phyloP scores from a whole-genome alignment of 1,140 invertebrate genomes.

The Bicyclus anynana region DNA sequence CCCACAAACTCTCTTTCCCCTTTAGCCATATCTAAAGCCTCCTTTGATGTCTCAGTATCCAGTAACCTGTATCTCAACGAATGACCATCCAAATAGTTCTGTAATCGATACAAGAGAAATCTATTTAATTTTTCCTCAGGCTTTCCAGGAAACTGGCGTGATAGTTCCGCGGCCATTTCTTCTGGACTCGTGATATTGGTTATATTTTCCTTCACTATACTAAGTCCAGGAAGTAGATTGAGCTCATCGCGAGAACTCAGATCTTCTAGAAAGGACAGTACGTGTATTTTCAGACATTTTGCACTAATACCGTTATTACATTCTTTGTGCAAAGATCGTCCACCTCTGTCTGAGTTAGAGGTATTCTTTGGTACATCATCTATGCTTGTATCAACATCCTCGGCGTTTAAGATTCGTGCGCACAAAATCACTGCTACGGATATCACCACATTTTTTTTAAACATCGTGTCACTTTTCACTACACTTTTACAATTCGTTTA shows the following conservation, averaged over 20 bases:
- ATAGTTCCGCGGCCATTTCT: conserved; percentile 83
- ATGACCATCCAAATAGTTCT: conserved; percentile 84
- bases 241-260: conserved; percentile 72
- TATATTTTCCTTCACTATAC: conserved; percentile 82
- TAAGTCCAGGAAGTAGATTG: conserved; percentile 80
- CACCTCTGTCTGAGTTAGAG: conserved; percentile 42
- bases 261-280: conserved; percentile 85
- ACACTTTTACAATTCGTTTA: conserved; percentile 17
- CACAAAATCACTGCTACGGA: conserved; percentile 37
- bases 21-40: conserved; percentile 62
- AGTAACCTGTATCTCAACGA: conserved; percentile 85
- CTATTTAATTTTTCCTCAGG: conserved; percentile 86
- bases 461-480: conserved; percentile 53
- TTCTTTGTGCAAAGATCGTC: conserved; percentile 58
- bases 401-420: conserved; percentile 24
- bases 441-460: conserved; percentile 37
- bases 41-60: conserved; percentile 79
- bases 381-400: conserved; percentile 23
- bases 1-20: conserved; percentile 50
- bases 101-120: conserved; percentile 76
- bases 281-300: conserved; percentile 87
- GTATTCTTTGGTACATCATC: conserved; percentile 41
- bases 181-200: conserved; percentile 79
- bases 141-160: conserved; percentile 86
- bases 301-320: conserved; percentile 74